Base-by-base conservation (phyloP, 2,888 invertebrate species). In the Chrysopilus asiliformis region DNA sequence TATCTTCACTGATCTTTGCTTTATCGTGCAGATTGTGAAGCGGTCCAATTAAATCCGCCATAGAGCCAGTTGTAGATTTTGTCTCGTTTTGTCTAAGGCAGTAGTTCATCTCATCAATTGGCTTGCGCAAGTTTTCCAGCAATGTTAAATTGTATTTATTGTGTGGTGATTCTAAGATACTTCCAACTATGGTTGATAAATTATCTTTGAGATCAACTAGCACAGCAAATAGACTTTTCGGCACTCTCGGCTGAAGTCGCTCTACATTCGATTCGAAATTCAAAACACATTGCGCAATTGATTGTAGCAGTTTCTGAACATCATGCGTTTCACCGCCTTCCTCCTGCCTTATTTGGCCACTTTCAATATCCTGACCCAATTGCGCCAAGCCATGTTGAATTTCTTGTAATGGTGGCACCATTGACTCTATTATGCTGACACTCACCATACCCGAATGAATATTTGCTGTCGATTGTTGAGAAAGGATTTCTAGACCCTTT, bases 401-500 rank as follows among this genome's bases (percentile, higher is more conserved):
- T 57, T 72, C 72, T 37, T 70, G 68, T 10, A 77, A 58, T 0
- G 78, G 72, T 2, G 68, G 68, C 18, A 68, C 62, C 48, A 72
- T 58, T 12, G 60, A 57, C 28, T 60, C 62, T 14, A 68, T 58
- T 2, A 68, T 63, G 27, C 49, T 48, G 1, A 66, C 64, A 6
- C 67, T 66, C 22, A 70, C 50, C 50, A 55, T 54, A 24, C 57
- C 59, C 3, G 55, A 51, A 26, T 55, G 52, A 9, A 56, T 49
- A 28, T 51, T 53, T 10, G 47, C 48, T 0, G 53, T 53, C 16
- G 53, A 53, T 49, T 49, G 60, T 34, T 45, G 62, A 40, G 48
- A 60, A 56, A 53, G 69, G 34, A 54, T 49, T 57, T 77, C 74
- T 43, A 78, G 60, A 1, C 71, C 71, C 49, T 65, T 70, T 42